A percentile compares a stretch with the other conserved stretches of the same genome.
phyloP scores from a whole-genome alignment of 2,888 invertebrate species.

The Acrobasis suavella region DNA sequence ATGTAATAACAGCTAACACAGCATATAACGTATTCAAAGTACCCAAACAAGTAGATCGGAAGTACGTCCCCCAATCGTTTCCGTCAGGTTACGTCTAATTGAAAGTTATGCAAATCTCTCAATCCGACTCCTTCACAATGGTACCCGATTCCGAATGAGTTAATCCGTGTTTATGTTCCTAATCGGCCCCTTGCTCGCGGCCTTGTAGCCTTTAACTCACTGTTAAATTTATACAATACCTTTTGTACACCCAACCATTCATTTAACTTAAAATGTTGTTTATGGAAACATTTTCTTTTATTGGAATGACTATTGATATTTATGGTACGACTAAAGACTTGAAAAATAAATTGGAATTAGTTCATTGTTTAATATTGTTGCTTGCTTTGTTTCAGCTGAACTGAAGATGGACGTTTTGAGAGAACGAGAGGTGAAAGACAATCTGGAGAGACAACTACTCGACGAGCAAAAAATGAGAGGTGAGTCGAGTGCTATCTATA shows the following conservation, averaged over 20 bases:
- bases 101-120: constrained; percentile 82
- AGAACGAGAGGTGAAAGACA: constrained; percentile 96
- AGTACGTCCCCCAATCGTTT: constrained; percentile 71
- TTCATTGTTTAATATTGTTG: constrained; percentile 20
- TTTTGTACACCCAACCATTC: constrained; percentile 69
- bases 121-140: constrained; percentile 80
- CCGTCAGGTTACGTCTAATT: constrained; percentile 79
- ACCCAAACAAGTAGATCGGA: constrained; percentile 52
- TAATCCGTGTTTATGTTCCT: constrained; percentile 81
- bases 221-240: constrained; percentile 78
- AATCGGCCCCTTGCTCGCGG: constrained; percentile 77
- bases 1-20: neutral
- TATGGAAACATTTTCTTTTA: constrained; percentile 53
- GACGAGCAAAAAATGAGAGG: constrained; percentile 98
- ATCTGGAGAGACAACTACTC: constrained; percentile 94
- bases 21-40: constrained; percentile 24
- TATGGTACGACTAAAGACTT: constrained; percentile 26
- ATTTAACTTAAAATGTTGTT: constrained; percentile 63
- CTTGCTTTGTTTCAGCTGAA: constrained; percentile 89
- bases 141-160: constrained; percentile 80
- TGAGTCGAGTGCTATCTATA: constrained; percentile 76
- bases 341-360: constrained; percentile 17
- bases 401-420: constrained; percentile 97
- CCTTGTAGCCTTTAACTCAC: constrained; percentile 74
- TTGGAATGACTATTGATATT: constrained; percentile 45